These are phyloP conservation scores for Meta bourneti DNA, from an alignment of 2,888 invertebrate species.

Conservation along the genomic window DNA sequence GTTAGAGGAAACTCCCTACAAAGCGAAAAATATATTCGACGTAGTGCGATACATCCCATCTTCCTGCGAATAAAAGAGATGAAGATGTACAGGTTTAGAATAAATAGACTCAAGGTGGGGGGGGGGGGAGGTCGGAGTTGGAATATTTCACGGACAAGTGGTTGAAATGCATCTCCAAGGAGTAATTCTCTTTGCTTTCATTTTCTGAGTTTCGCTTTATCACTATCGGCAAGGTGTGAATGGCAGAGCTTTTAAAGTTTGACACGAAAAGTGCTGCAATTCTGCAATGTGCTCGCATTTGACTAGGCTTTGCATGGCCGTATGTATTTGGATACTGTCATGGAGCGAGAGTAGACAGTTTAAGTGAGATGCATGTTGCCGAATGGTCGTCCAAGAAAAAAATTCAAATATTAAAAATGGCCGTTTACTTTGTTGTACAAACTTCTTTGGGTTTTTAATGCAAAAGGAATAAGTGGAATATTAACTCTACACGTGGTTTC, in stretches of 20 bases:
- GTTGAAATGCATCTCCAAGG: slow-evolving; percentile 13
- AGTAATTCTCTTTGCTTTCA: neutral
- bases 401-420: too few relatives aligned
- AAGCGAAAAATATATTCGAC: neutral
- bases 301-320: neutral
- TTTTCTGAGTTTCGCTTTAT: slow-evolving; percentile 13
- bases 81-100: slow-evolving; percentile 22
- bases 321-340: too few relatives aligned
- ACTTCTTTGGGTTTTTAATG: too few relatives aligned
- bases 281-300: neutral
- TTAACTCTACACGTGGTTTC: too few relatives aligned
- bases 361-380: too few relatives aligned
- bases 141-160: slow-evolving; percentile 36
- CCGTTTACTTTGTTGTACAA: too few relatives aligned
- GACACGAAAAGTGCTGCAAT: neutral
- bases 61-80: slow-evolving; percentile 27
- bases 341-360: too few relatives aligned
- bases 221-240: slow-evolving; percentile 31
- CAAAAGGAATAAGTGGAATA: too few relatives aligned
- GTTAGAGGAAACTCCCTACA: neutral
- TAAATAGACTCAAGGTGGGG: slow-evolving; percentile 22
- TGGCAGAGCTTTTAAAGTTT: neutral
- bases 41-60: slow-evolving; percentile 2
- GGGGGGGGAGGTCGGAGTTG: slow-evolving; percentile 15
- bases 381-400: too few relatives aligned